Percentiles rank a stretch among this genome's conserved stretches.
These are phyloP conservation scores for Chiroxiphia lanceolata DNA, from an alignment of 2,797 vertebrate species.

Conservation along the genomic window DNA sequence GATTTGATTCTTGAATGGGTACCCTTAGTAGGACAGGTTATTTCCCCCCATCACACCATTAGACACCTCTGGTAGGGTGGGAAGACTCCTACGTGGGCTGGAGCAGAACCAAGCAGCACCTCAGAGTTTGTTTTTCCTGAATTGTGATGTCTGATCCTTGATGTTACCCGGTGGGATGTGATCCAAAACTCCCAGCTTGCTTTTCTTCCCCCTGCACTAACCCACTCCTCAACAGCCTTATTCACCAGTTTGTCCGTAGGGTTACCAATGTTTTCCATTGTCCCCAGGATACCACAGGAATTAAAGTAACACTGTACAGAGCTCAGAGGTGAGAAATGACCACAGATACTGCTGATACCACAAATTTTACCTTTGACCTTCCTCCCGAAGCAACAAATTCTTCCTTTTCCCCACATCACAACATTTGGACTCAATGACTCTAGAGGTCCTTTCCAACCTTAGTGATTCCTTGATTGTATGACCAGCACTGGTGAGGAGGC, in stretches of 20 bases:
- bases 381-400: background rate
- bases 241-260: background rate
- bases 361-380: background rate
- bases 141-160: background rate
- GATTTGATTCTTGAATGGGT: background rate
- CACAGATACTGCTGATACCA: rapidly evolving
- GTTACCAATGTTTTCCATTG: background rate
- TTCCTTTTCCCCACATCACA: background rate
- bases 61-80: background rate
- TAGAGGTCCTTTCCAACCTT: background rate
- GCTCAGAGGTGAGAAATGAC: background rate
- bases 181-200: background rate
- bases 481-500: background rate
- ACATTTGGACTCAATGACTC: background rate
- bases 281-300: background rate
- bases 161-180: background rate
- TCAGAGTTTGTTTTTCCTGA: background rate
- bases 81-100: background rate
- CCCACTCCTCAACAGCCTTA: background rate
- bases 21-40: background rate
- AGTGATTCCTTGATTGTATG: background rate
- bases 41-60: background rate
- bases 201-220: background rate
- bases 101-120: background rate
- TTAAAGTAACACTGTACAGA: background rate